phyloP scores from a whole-genome alignment of 2,888 invertebrate genomes.

The Phaonia tiefii region DNA sequence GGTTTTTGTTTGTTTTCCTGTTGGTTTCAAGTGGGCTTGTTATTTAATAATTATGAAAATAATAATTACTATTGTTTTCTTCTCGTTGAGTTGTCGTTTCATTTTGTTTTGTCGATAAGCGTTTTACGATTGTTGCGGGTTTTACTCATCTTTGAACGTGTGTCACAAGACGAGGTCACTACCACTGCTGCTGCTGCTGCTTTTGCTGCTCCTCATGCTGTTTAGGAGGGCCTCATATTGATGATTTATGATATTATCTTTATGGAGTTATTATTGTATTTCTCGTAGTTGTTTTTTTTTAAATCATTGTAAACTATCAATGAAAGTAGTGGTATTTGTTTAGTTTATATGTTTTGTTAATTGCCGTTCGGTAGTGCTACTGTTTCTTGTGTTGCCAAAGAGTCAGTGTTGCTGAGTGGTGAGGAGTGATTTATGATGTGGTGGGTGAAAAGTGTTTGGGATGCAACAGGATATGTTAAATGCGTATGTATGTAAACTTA shows the following conservation, averaged over 20 bases:
- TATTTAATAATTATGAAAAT: constrained; percentile 71
- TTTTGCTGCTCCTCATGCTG: constrained; percentile 54
- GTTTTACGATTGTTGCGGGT: constrained; percentile 21
- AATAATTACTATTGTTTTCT: constrained; percentile 59
- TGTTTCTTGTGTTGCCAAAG: constrained; percentile 8
- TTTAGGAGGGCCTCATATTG: constrained; percentile 42
- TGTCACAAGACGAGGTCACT: constrained; percentile 41
- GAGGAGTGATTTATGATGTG: constrained; percentile 42
- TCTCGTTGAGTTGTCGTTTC: background rate
- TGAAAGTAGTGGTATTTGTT: background rate
- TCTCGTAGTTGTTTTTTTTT: constrained; percentile 4
- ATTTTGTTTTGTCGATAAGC: too few relatives aligned
- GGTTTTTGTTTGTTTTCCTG: constrained; percentile 40
- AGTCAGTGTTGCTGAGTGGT: background rate
- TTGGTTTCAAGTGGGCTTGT: constrained; percentile 62
- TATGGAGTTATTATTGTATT: constrained; percentile 10
- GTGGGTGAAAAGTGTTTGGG: background rate
- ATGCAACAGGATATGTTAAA: constrained; percentile 9
- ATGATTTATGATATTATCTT: constrained; percentile 59
- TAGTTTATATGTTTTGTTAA: constrained; percentile 23
- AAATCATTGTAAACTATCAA: constrained; percentile 32
- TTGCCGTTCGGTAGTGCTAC: constrained; percentile 44
- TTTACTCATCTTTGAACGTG: constrained; percentile 3
- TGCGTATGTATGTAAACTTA: background rate
- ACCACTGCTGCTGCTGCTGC: too few relatives aligned